A percentile compares a stretch with the other conserved stretches of the same genome.
phyloP scores from a whole-genome alignment of 1,140 invertebrate species.

The Lycorma delicatula region DNA sequence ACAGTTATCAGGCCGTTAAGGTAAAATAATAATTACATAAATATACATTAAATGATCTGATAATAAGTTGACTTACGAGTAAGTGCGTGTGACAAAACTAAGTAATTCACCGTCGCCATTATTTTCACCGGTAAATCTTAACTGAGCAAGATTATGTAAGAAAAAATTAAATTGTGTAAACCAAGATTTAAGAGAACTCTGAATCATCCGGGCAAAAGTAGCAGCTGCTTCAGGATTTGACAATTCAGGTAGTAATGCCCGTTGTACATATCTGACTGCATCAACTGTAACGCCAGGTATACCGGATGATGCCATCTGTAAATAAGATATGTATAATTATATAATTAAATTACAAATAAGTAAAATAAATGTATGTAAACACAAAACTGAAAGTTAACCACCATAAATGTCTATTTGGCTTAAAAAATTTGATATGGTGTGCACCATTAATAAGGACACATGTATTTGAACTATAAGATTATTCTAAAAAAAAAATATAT shows the following conservation, averaged over 20 bases:
- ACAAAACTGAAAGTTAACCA: too few species aligned
- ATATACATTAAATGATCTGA: too few species aligned
- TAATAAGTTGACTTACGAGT: conserved; percentile 88
- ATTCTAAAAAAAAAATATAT: too few species aligned
- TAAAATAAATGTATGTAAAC: conserved; percentile 6
- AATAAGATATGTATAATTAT: conserved; percentile 7
- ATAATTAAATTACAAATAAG: not conserved
- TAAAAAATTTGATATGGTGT: too few species aligned
- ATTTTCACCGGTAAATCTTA: conserved; percentile 80
- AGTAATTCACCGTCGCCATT: conserved; percentile 72
- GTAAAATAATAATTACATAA: too few species aligned
- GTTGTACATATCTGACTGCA: conserved; percentile 87
- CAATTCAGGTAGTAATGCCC: conserved; percentile 76
- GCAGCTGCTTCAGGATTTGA: conserved; percentile 92
- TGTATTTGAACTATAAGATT: too few species aligned
- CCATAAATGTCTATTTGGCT: too few species aligned
- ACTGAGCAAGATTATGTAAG: conserved; percentile 90
- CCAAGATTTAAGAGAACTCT: conserved; percentile 74
- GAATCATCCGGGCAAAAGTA: conserved; percentile 85
- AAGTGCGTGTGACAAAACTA: conserved; percentile 89
- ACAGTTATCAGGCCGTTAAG: too few species aligned
- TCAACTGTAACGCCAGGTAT: conserved; percentile 88
- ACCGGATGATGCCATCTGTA: conserved; percentile 86
- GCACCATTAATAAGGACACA: too few species aligned
- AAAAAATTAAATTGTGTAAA: conserved; percentile 98